phyloP scores from a whole-genome alignment of 2,888 invertebrate species.

The Brachyptera putata region DNA sequence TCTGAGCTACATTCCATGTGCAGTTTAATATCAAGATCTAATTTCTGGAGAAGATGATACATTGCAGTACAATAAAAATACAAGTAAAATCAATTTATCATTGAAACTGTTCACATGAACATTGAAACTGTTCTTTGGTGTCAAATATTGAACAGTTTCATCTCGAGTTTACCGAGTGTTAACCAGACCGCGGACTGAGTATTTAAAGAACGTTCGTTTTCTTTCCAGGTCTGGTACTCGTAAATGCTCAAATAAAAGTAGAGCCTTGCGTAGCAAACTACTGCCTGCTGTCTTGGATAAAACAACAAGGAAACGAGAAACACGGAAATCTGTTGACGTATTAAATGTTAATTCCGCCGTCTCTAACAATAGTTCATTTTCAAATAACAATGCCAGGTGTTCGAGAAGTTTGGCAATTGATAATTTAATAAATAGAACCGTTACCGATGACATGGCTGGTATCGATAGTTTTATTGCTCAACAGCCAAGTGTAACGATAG shows the following conservation, averaged over 20 bases:
- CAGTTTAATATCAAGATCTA: too few species aligned
- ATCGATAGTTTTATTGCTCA: not conserved
- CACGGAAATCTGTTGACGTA: too few species aligned
- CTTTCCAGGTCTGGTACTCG: conserved; percentile 5
- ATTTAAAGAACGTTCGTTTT: not conserved
- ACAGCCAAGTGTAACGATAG: not conserved
- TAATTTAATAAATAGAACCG: not conserved
- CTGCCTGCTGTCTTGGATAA: not conserved
- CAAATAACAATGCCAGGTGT: not conserved
- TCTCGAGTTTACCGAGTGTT: too few species aligned
- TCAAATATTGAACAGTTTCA: too few species aligned
- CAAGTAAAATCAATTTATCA: too few species aligned
- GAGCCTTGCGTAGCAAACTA: not conserved
- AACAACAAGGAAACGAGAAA: not conserved
- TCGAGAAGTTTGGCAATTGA: not conserved
- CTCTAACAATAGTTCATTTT: not conserved
- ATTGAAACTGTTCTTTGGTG: too few species aligned
- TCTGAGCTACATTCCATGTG: too few species aligned
- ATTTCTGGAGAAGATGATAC: too few species aligned
- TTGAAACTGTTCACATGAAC: too few species aligned
- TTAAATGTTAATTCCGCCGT: too few species aligned
- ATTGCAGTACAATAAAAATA: too few species aligned
- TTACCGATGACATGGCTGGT: not conserved
- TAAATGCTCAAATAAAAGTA: conserved; percentile 3
- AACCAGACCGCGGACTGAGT: too few species aligned